Conservation (phyloP, 2,888 invertebrate genomes). For the Macrosiphum euphorbiae region DNA sequence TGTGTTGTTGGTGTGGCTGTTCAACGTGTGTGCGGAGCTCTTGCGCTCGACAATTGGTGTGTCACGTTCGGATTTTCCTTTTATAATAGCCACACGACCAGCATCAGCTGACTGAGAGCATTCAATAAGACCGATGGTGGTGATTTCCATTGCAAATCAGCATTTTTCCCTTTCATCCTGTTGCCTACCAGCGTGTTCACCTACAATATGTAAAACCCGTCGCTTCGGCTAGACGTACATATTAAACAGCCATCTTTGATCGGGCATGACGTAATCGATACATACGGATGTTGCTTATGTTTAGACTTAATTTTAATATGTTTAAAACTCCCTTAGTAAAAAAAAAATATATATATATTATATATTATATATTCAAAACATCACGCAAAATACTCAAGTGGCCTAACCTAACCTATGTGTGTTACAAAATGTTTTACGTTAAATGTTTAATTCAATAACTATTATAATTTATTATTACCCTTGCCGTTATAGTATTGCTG, state of each 20-base stretch:
- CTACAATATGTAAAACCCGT: slow-evolving; percentile 51
- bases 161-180: slow-evolving; percentile 64
- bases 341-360: not conserved
- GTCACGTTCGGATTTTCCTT: slow-evolving; percentile 44
- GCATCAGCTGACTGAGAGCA: slow-evolving; percentile 53
- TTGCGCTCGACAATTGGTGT: slow-evolving; percentile 60
- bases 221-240: slow-evolving; percentile 51
- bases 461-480: not conserved
- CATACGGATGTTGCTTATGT: slow-evolving; percentile 37
- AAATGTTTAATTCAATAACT: not conserved
- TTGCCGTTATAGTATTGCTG: not conserved
- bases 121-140: slow-evolving; percentile 29
- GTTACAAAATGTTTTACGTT: not conserved
- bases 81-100: slow-evolving; percentile 52
- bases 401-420: not conserved
- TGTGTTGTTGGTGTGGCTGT: slow-evolving; percentile 6
- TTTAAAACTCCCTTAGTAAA: slow-evolving; percentile 29
- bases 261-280: slow-evolving; percentile 56
- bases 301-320: slow-evolving; percentile 32
- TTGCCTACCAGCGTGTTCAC: slow-evolving; percentile 34
- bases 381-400: not conserved
- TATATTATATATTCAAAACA: no score
- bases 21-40: slow-evolving; percentile 53
- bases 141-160: slow-evolving; percentile 63
- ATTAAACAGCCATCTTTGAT: slow-evolving; percentile 59